Evolutionary conservation across 2,888 invertebrate genomes (phyloP).

Genomic region (Psylliodes chrysocephalus): DNA sequence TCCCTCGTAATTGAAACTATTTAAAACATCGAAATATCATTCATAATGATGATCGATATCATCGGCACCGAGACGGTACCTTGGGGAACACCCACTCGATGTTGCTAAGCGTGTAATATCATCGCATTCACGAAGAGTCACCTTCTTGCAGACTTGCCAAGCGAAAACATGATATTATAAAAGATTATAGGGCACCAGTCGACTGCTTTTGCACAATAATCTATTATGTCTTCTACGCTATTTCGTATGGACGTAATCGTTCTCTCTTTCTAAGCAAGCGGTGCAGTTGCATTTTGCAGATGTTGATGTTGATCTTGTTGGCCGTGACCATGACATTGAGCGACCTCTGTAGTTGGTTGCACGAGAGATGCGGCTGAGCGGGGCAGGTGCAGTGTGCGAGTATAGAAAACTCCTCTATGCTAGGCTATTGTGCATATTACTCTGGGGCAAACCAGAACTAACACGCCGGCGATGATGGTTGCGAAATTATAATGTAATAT

Average conservation of each 20-base stretch:
- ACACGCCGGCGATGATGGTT: background rate
- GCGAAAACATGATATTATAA: slow-evolving; percentile 9
- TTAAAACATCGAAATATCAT: no score
- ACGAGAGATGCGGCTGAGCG: slow-evolving; percentile 5
- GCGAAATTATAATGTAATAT: background rate
- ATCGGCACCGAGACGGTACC: background rate
- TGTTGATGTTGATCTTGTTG: slow-evolving; percentile 64
- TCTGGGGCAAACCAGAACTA: background rate
- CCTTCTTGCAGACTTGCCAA: background rate
- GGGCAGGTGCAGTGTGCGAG: slow-evolving; percentile 14
- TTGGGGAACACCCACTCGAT: background rate
- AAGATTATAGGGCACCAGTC: slow-evolving; percentile 17
- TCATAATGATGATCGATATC: no score
- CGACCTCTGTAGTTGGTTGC: slow-evolving; percentile 59
- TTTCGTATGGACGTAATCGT: slow-evolving; percentile 20
- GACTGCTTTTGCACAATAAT: slow-evolving; percentile 12
- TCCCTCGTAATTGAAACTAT: no score
- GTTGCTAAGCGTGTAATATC: background rate
- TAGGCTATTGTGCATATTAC: background rate
- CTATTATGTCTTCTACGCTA: slow-evolving; percentile 24
- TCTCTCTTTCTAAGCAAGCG: slow-evolving; percentile 26
- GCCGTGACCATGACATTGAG: slow-evolving; percentile 65
- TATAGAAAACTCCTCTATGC: background rate
- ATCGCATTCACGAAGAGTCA: background rate
- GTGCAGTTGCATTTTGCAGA: slow-evolving; percentile 60